Percentiles rank a stretch among this genome's conserved stretches.
Conservation (phyloP, 2,113 vertebrate species). For the Ploceus nigricollis region DNA sequence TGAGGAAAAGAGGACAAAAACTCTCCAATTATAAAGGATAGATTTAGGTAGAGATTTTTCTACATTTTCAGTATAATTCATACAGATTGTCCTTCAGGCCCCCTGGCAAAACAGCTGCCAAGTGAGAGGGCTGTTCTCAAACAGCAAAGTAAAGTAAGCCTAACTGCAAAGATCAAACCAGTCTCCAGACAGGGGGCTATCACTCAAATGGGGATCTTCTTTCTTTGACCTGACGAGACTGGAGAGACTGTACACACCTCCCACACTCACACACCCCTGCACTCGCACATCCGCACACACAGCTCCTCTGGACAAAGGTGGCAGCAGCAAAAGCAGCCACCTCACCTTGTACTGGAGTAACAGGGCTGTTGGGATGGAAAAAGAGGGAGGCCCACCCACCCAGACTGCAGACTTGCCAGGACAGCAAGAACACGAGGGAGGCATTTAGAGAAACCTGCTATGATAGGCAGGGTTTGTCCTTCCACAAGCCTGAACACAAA, state of each 20-base stretch:
- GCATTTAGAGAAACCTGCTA: neutral
- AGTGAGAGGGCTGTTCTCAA: neutral
- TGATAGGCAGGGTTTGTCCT: neutral
- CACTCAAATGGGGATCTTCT: neutral
- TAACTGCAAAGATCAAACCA: neutral
- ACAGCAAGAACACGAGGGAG: neutral
- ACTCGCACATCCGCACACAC: accelerated
- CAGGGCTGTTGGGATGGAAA: neutral
- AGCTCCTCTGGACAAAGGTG: neutral
- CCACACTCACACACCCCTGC: neutral
- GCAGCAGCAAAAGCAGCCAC: neutral
- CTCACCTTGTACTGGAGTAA: neutral
- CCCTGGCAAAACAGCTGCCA: neutral
- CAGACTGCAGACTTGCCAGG: neutral
- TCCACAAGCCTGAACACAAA: neutral
- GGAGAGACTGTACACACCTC: neutral
- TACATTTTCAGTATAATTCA: slow-evolving; percentile 12
- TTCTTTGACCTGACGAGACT: neutral
- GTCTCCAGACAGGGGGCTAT: neutral
- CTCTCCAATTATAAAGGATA: neutral
- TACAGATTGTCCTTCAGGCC: neutral
- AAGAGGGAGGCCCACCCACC: neutral
- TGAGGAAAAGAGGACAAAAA: neutral
- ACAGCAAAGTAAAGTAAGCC: neutral
- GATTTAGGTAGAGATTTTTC: neutral